Evolutionary conservation across 2,888 invertebrate genomes (phyloP), one percentile per base, ranked within the genome.

Genomic region (Prosopocoilus inquinatus): DNA sequence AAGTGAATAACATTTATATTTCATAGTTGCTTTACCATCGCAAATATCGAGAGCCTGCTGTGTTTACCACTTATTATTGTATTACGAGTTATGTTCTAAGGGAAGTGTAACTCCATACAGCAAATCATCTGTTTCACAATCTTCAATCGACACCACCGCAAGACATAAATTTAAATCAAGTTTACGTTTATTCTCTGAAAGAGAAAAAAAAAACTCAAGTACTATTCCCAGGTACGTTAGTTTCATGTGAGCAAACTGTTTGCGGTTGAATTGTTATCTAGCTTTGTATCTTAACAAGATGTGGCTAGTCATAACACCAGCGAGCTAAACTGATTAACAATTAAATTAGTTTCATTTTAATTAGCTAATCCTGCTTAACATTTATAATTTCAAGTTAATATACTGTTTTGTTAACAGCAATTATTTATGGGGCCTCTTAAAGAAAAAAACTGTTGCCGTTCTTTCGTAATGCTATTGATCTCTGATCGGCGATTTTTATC

Each of bases 21-120:
- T 28, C 7, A 4, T 28, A 3, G 20, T 28, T 28, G 20, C 50
- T 35, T 36, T 51, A 45, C 55, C 59, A 57, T 49, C 55, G 61
- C 59, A 62, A 57, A 59, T 16, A 56, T 61, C 58, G 52, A 63
- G 53, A 61, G 58, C 64, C 63, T 59, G 64, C 64, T 64, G 63
- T 55, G 64, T 64, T 55, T 55, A 53, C 64, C 20, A 28, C 20
- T 28, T 65, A 64, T 67, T 67, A 67, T 67, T 64, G 65, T 65
- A 65, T 65, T 67, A 64, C 65, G 65, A 67, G 65, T 64, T 65
- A 65, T 63, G 65, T 64, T 65, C 64, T 62, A 62, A 53, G 56
- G 49, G 56, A 51, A 58, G 56, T 56, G 59, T 62, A 62, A 28
- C 58, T 61, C 60, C 62, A 58, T 58, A 58, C 59, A 58, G 60